Evolutionary conservation across 1,140 invertebrate species (phyloP).

Genomic region (Babylonia areolata): DNA sequence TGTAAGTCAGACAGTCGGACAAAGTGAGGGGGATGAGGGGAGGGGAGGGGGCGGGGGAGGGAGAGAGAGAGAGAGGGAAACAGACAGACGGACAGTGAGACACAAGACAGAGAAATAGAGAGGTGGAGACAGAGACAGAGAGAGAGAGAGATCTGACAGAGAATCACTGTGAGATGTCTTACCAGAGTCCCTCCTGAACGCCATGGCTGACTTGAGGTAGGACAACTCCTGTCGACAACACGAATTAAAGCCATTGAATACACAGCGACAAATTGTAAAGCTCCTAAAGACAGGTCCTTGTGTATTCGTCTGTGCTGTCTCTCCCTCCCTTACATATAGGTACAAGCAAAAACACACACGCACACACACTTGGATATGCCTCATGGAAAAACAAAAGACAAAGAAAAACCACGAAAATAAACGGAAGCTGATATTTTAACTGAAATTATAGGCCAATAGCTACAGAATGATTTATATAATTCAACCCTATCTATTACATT

Average conservation of each 20-base stretch:
- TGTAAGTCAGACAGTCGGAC: background rate
- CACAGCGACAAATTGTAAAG: too few relatives aligned
- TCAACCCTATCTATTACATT: too few relatives aligned
- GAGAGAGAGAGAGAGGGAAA: background rate
- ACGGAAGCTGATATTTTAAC: too few relatives aligned
- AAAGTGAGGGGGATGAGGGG: background rate
- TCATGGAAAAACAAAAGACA: background rate
- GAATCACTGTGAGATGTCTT: background rate
- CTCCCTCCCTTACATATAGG: background rate
- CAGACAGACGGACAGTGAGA: background rate
- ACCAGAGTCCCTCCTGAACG: conserved; percentile 37
- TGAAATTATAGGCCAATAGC: too few relatives aligned
- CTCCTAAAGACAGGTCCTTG: too few relatives aligned
- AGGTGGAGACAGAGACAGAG: background rate
- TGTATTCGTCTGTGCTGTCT: too few relatives aligned
- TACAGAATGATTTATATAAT: too few relatives aligned
- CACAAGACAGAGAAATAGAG: background rate
- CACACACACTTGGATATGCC: background rate
- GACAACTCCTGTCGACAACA: conserved; percentile 32
- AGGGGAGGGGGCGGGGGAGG: background rate
- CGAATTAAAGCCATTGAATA: too few relatives aligned
- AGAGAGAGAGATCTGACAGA: background rate
- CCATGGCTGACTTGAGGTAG: conserved; percentile 33
- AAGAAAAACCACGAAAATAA: background rate
- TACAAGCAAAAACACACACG: background rate